phyloP scores from a whole-genome alignment of 2,797 vertebrate genomes.

The Schizopygopsis pylzovi region DNA sequence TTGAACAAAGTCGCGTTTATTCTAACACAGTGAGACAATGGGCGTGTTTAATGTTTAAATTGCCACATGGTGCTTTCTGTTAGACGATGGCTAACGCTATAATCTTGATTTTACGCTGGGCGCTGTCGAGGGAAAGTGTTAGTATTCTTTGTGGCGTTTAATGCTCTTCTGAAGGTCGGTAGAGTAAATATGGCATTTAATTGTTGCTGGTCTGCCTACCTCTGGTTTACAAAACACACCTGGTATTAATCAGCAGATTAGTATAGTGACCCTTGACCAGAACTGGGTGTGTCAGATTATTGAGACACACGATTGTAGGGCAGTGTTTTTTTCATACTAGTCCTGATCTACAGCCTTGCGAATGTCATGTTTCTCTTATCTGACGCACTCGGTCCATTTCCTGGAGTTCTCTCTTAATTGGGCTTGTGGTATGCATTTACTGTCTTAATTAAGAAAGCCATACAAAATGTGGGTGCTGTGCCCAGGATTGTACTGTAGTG shows the following conservation, averaged over 20 bases:
- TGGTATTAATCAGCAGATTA: neutral
- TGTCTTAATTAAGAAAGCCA: neutral
- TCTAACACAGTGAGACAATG: neutral
- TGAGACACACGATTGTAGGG: neutral
- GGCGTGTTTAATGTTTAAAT: neutral
- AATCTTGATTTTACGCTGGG: no score
- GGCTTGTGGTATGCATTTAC: neutral
- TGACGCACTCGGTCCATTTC: neutral
- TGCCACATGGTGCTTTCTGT: no score
- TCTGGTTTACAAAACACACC: constrained; percentile 12
- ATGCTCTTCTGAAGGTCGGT: no score
- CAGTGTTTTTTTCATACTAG: neutral
- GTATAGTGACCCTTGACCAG: neutral
- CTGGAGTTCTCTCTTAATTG: neutral
- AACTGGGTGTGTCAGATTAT: neutral
- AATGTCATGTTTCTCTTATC: neutral
- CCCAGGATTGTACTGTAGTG: neutral
- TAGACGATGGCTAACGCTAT: no score
- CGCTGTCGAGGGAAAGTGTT: neutral
- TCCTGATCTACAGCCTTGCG: neutral
- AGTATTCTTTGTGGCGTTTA: neutral
- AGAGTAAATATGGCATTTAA: neutral
- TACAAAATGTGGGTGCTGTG: neutral
- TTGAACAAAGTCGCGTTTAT: no score
- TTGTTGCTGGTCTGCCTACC: neutral